Base-by-base conservation (phyloP, 1,140 invertebrate species). In the silkworm (Bombyx mori) region DNA sequence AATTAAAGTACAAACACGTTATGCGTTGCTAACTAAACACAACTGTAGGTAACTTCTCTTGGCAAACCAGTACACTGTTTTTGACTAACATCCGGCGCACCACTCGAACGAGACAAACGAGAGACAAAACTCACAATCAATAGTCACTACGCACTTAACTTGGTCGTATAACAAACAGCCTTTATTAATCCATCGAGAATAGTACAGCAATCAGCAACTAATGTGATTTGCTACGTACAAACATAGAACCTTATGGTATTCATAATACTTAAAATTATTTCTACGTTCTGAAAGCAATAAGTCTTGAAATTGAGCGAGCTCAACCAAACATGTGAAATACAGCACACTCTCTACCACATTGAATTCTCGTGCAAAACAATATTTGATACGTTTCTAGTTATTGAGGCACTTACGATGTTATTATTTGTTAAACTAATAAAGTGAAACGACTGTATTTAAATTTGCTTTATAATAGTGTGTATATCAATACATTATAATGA, bases 1-100 rank as follows among this genome's bases (percentile, higher is more conserved):
- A 87, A 87, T 87, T 87, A 87, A 86, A 86, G 84, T 87, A 87
- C 82, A 87, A 86, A 87, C 82, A 87, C 84, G 84, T 87, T 87
- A 85, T 84, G 84, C 79, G 82, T 85, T 68, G 77, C 82, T 87
- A 85, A 82, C 79, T 85, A 79, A 85, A 87, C 82, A 82, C 81
- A 87, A 85, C 79, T 87, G 82, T 86, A 84, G 84, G 82, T 87
- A 87, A 87, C 84, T 86, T 83, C 82, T 87, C 84, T 85, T 85
- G 82, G 84, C 81, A 85, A 85, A 84, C 80, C 80, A 81, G 73
- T 79, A 76, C 79, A 81, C 71, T 68, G 72, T 79, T 62, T 70
- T 75, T 82, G 83, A 86, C 84, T 84, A 83, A 78, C 71, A 76
- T 66, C 68, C 72, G 83, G 83, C 83, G 83, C 83, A 87, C 74